phyloP scores from a whole-genome alignment of 2,888 invertebrate genomes.

The Drosophila fungiperda region DNA sequence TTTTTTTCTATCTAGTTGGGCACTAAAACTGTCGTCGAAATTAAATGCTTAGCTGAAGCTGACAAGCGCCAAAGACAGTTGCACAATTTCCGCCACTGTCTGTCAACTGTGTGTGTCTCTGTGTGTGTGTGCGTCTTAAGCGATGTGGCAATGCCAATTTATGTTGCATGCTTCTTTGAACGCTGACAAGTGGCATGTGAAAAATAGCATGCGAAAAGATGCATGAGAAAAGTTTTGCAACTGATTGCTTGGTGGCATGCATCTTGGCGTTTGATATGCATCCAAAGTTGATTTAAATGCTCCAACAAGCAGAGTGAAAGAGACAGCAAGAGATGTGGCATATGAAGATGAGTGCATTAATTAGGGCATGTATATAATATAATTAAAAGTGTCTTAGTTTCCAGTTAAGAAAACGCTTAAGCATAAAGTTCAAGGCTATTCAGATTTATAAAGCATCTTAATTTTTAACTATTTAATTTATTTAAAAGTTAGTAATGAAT shows the following conservation, averaged over 20 bases:
- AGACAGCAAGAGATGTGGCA: not conserved
- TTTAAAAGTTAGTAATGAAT: not conserved
- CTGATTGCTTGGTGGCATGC: conserved; percentile 51
- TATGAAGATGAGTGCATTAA: not conserved
- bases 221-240: conserved; percentile 41
- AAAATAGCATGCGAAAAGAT: conserved; percentile 39
- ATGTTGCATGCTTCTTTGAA: conserved; percentile 67
- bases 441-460: not conserved
- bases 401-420: not conserved
- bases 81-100: conserved; percentile 66
- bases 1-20: conserved; percentile 26
- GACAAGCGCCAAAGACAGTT: conserved; percentile 69
- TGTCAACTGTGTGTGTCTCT: conserved; percentile 20
- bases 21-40: conserved; percentile 76
- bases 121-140: conserved; percentile 20
- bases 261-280: conserved; percentile 34
- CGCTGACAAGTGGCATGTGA: conserved; percentile 53
- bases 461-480: not conserved
- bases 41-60: conserved; percentile 72
- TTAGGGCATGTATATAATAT: not conserved
- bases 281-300: conserved; percentile 9
- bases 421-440: not conserved
- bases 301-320: not conserved
- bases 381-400: not conserved
- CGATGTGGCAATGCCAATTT: conserved; percentile 68